A percentile compares a stretch with the other conserved stretches of the same genome.
Conservation (phyloP, 2,797 vertebrate genomes). For the Enteromius afrohamiltoni region DNA sequence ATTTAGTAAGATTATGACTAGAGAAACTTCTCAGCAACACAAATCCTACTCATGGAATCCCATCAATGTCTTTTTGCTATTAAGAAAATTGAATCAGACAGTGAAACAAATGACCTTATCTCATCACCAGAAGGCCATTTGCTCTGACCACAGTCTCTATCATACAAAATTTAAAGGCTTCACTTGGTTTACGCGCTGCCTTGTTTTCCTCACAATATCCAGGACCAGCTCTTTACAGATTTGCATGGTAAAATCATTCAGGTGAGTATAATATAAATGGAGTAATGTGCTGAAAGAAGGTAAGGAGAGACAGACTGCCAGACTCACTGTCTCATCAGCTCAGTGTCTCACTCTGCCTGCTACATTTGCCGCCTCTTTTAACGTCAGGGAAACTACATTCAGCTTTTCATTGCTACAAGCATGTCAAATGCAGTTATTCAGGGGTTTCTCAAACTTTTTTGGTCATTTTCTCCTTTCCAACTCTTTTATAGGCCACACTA, state of each 20-base stretch:
- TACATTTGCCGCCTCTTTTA: conserved; percentile 23
- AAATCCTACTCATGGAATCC: background rate
- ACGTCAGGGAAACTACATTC: conserved; percentile 23
- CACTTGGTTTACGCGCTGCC: conserved; percentile 17
- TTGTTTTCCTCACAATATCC: conserved; percentile 20
- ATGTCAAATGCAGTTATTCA: conserved; percentile 35
- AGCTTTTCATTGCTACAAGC: conserved; percentile 26
- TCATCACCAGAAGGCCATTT: conserved; percentile 37
- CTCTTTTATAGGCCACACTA: background rate
- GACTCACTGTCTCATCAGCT: conserved; percentile 46
- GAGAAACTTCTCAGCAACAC: background rate
- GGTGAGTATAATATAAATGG: conserved; percentile 36
- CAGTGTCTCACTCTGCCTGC: conserved; percentile 32
- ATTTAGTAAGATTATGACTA: background rate
- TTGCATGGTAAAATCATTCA: conserved; percentile 31
- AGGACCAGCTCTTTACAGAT: conserved; percentile 22
- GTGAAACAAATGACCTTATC: conserved; percentile 27
- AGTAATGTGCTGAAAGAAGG: conserved; percentile 34
- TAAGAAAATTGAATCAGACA: conserved; percentile 18
- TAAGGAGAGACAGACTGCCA: conserved; percentile 44
- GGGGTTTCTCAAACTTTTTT: conserved; percentile 1
- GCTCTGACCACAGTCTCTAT: conserved; percentile 23
- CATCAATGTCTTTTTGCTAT: conserved; percentile 10
- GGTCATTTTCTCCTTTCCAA: background rate
- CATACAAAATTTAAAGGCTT: conserved; percentile 32